phyloP scores from a whole-genome alignment of 2,888 invertebrate species.

The Muschampia plurimacula region DNA sequence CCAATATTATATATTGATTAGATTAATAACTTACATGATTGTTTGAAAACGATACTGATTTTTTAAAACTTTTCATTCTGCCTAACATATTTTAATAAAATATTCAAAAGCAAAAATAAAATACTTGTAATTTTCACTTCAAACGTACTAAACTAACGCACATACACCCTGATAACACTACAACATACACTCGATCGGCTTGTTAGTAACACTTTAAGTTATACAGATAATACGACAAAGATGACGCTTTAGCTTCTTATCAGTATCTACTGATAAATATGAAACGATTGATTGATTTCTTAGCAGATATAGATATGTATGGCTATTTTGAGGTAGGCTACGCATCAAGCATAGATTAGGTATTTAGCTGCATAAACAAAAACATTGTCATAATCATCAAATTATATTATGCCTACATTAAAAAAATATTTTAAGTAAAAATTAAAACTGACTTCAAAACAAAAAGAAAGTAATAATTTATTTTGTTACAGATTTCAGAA shows the following conservation, averaged over 20 bases:
- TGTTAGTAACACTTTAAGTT: conserved; percentile 45
- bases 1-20: too few relatives aligned
- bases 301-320: conserved; percentile 51
- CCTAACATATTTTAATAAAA: too few relatives aligned
- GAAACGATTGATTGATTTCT: conserved; percentile 64
- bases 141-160: not conserved
- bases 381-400: not conserved
- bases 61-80: too few relatives aligned
- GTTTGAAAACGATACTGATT: too few relatives aligned
- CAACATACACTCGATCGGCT: conserved; percentile 8
- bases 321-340: conserved; percentile 33
- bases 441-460: too few relatives aligned
- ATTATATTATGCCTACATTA: too few relatives aligned
- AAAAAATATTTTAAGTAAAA: too few relatives aligned
- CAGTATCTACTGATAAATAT: conserved; percentile 55
- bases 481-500: too few relatives aligned
- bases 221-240: conserved; percentile 57
- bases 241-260: conserved; percentile 60
- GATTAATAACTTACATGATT: too few relatives aligned
- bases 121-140: not conserved
- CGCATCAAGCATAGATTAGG: not conserved
- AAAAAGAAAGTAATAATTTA: too few relatives aligned
- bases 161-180: not conserved
- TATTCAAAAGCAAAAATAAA: not conserved
- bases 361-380: conserved; percentile 11